Percentiles rank a stretch among this genome's conserved stretches.
phyloP scores from a whole-genome alignment of 2,113 vertebrate genomes.

The Charadrius vociferus region DNA sequence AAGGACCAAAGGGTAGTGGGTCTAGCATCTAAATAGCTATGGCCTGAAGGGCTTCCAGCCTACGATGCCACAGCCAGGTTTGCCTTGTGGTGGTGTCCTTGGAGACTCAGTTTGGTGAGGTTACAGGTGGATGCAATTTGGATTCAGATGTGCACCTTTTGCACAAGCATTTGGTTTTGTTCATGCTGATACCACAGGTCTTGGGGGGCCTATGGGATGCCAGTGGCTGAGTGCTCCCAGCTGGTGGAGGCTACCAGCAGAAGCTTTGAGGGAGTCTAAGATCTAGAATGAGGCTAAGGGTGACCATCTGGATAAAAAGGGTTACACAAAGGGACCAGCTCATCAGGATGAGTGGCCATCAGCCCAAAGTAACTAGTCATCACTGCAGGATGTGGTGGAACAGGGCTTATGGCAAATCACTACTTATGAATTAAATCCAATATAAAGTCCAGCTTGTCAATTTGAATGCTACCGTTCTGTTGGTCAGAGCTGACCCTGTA shows the following conservation, averaged over 20 bases:
- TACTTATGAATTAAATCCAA: neutral
- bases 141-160: neutral
- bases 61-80: neutral
- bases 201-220: neutral
- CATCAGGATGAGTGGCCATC: neutral
- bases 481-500: fast-evolving
- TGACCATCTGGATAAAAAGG: neutral
- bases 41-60: neutral
- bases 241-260: neutral
- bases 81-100: neutral
- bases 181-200: neutral
- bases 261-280: neutral
- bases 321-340: neutral
- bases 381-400: neutral
- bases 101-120: neutral
- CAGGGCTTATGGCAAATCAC: neutral
- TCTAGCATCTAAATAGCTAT: neutral
- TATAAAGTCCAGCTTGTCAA: neutral
- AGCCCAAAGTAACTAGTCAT: neutral
- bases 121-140: neutral
- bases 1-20: neutral
- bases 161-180: neutral
- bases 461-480: fast-evolving
- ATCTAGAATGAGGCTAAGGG: neutral
- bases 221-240: neutral